Evolutionary conservation across 2,113 vertebrate genomes (phyloP).

Genomic region (Diphyllodes magnificus): DNA sequence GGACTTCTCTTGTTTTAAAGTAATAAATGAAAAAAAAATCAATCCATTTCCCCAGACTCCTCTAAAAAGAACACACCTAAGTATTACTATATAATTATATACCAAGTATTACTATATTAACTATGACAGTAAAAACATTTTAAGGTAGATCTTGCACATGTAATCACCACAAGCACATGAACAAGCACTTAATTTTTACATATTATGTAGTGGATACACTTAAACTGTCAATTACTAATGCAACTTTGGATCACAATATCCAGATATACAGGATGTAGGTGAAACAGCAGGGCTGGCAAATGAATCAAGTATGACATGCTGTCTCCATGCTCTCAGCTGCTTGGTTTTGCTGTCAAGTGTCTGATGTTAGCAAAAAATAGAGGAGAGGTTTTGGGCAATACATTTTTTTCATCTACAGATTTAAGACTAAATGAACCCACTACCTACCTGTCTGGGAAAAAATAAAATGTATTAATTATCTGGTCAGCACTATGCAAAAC

Average conservation of each 20-base stretch:
- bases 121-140: neutral
- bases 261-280: neutral
- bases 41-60: neutral
- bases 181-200: neutral
- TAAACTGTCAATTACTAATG: neutral
- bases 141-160: neutral
- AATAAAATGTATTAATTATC: neutral
- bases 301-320: neutral
- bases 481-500: neutral
- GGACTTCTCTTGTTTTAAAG: neutral
- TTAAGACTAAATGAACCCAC: neutral
- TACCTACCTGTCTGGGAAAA: neutral
- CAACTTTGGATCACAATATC: neutral
- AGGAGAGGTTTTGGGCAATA: neutral
- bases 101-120: neutral
- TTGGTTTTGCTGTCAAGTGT: neutral
- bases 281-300: neutral
- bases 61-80: neutral
- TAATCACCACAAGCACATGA: neutral
- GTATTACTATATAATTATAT: neutral
- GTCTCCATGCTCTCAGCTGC: neutral
- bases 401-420: neutral
- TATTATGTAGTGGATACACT: neutral
- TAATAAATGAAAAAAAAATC: neutral
- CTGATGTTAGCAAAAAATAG: neutral